A percentile compares a stretch with the other conserved stretches of the same genome.
Conservation (phyloP, 2,797 vertebrate genomes). For the Peromyscus eremicus region DNA sequence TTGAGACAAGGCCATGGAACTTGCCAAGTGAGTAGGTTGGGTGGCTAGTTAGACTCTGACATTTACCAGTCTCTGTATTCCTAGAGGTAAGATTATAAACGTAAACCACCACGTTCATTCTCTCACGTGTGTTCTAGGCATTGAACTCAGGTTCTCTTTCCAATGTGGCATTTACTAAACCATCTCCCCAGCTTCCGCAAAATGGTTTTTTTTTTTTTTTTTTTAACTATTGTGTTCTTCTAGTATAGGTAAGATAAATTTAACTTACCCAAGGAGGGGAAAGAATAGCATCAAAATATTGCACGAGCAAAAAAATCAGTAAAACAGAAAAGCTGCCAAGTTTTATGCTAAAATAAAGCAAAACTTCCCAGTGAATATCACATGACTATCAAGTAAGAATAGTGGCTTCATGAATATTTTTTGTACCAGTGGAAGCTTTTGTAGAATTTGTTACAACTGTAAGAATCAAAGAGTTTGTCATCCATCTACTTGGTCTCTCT, state of each 20-base stretch:
- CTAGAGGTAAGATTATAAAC: too few species aligned
- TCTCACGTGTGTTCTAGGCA: not conserved
- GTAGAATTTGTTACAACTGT: not conserved
- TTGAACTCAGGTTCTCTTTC: not conserved
- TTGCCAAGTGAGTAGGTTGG: not conserved
- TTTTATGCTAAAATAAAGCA: slow-evolving; percentile 19
- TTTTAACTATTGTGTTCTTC: not conserved
- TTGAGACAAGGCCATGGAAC: not conserved
- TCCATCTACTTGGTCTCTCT: not conserved
- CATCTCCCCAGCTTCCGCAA: not conserved
- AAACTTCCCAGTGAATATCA: not conserved
- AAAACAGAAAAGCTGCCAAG: not conserved
- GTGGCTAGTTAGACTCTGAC: not conserved
- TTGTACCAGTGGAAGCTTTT: not conserved
- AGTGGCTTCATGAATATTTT: not conserved
- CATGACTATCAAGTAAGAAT: not conserved
- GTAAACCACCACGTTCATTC: too few species aligned
- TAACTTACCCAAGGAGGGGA: not conserved
- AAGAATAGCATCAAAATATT: not conserved
- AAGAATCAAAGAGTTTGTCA: slow-evolving; percentile 1
- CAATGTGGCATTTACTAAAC: not conserved
- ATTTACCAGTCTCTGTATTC: not conserved
- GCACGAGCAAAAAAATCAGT: not conserved
- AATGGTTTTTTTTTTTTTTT: not conserved
- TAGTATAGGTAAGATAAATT: not conserved